Conservation (phyloP, 2,888 invertebrate genomes). For the Apamea epomidion region DNA sequence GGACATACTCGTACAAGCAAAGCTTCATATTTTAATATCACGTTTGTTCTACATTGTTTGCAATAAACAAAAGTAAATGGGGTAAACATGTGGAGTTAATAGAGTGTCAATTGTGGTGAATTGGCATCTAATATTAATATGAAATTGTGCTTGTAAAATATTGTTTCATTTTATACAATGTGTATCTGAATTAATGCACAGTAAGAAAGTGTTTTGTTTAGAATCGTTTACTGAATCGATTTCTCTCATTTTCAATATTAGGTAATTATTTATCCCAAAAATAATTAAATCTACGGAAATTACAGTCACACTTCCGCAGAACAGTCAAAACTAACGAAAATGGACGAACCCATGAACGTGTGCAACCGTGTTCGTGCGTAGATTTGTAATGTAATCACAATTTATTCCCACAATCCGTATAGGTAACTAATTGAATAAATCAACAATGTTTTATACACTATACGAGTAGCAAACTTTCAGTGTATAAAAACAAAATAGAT, state of each 20-base stretch:
- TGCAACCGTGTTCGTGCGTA: too few species aligned
- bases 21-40: constrained; percentile 13
- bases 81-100: constrained; percentile 45
- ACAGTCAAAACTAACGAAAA: too few species aligned
- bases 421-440: too few species aligned
- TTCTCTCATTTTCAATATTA: background rate
- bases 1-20: background rate
- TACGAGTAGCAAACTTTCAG: too few species aligned
- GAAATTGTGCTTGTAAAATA: constrained; percentile 4
- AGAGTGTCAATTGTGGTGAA: constrained; percentile 26
- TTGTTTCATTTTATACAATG: background rate
- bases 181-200: background rate
- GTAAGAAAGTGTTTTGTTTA: background rate
- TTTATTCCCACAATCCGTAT: too few species aligned
- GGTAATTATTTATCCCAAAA: background rate
- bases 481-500: too few species aligned
- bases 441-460: too few species aligned
- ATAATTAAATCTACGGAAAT: too few species aligned
- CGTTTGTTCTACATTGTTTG: constrained; percentile 21
- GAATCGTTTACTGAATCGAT: background rate
- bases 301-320: too few species aligned
- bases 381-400: too few species aligned
- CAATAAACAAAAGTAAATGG: constrained; percentile 41
- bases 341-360: too few species aligned
- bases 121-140: constrained; percentile 13